Evolutionary conservation across 2,888 invertebrate genomes (phyloP), one percentile per base, ranked within the genome.

Genomic region (Keiferia lycopersicella): DNA sequence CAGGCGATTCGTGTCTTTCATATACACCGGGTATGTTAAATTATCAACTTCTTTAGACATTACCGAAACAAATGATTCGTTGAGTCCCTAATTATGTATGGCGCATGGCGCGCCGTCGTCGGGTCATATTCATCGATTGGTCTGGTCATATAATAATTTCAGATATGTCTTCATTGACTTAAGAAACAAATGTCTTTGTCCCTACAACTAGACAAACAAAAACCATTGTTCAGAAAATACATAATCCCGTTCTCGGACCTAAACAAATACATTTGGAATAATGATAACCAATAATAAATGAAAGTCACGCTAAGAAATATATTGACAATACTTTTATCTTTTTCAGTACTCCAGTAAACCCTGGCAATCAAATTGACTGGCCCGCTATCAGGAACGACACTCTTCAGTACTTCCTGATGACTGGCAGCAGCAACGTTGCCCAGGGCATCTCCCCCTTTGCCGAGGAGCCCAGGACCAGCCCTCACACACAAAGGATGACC

Each of bases 11-110:
- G 67, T 76, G 1, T 67, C 71, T 4, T 91, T 91, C 65, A 84
- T 84, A 4, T 70, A 76, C 39, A 79, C 74, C 34, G 86, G 89
- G 91, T 91, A 76, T 80, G 83, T 62, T 16, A 20, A 34, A 39
- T 6, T 26, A 26, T 16, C 18, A 18, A 4, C 48, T 16, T 34
- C 10, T 34, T 34, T 34, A 34, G 34, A 4, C 34, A 34, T 34
- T 34, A 4, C 10, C 8, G 8, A 34, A 34, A 45, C n/a, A 45
- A 45, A n/a, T 16, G 16, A 45, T 45, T 45, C 45, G n/a, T 41
- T 41, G 45, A 8, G 7, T n/a, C n/a, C 45, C n/a, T 3, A 41
- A 41, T 41, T 41, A 41, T n/a, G 41, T 41, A 41, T 10, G 34
- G 34, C 10, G 34, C 34, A 10, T 8, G 10, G 34, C 34, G 34